These are phyloP conservation scores for Mongoloraphidia duomilia DNA, from an alignment of 2,888 invertebrate species.

Conservation along the genomic window DNA sequence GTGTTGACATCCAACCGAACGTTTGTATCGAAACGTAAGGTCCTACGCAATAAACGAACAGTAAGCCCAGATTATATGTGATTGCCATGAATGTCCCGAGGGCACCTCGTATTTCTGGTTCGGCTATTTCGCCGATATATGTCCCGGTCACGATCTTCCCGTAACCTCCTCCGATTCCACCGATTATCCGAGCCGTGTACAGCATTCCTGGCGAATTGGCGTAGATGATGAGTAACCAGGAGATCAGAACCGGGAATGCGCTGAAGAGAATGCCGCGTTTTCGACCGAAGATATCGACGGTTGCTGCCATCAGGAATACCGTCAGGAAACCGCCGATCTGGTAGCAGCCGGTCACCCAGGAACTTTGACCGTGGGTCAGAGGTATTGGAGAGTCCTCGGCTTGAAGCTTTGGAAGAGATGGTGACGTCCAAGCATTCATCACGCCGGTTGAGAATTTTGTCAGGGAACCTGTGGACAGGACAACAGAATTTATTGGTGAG, in stretches of 20 bases:
- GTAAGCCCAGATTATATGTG: conserved; percentile 25
- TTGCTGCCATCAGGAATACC: conserved; percentile 1
- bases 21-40: conserved; percentile 27
- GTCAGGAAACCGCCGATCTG: not conserved
- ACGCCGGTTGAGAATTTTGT: conserved; percentile 5
- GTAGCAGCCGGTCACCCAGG: not conserved
- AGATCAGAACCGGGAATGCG: not conserved
- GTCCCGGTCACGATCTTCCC: conserved; percentile 26
- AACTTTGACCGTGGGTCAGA: not conserved
- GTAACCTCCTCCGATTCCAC: conserved; percentile 1
- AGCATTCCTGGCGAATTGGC: not conserved
- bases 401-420: conserved; percentile 1
- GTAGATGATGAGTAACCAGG: conserved; percentile 1
- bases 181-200: conserved; percentile 1
- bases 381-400: conserved; percentile 3
- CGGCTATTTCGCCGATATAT: conserved; percentile 37
- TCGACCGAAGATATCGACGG: conserved; percentile 4
- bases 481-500: not conserved
- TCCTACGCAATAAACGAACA: conserved; percentile 23
- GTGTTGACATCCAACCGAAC: conserved; percentile 28
- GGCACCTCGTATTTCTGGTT: conserved; percentile 32
- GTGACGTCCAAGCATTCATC: conserved; percentile 4
- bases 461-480: conserved; percentile 1
- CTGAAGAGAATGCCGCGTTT: conserved; percentile 3
- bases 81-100: conserved; percentile 32